phyloP scores from a whole-genome alignment of 2,797 vertebrate species.

The Chrosomus eos region DNA sequence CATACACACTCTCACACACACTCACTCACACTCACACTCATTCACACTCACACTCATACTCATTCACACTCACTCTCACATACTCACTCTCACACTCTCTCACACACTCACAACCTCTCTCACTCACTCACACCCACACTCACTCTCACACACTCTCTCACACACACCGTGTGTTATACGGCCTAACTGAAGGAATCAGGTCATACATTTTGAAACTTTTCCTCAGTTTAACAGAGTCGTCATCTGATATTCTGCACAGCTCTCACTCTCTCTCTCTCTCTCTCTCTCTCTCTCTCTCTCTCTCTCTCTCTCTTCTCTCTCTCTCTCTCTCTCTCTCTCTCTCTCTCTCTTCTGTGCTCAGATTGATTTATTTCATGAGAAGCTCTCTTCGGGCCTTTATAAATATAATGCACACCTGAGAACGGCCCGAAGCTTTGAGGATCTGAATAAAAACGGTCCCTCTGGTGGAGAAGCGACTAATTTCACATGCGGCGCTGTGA shows the following conservation, averaged over 20 bases:
- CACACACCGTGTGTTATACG: not conserved
- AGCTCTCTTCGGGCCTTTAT: slow-evolving; percentile 23
- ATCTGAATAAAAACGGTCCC: slow-evolving; percentile 76
- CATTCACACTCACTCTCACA: too few relatives aligned
- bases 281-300: not conserved
- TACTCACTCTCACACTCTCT: too few relatives aligned
- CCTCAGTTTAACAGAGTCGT: not conserved
- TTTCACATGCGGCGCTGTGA: slow-evolving; percentile 48
- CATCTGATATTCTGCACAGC: slow-evolving; percentile 18
- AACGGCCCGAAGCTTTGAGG: slow-evolving; percentile 65
- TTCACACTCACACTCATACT: too few relatives aligned
- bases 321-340: too few relatives aligned
- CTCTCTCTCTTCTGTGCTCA: too few relatives aligned
- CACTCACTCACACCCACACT: too few relatives aligned
- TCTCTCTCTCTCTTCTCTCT: not conserved
- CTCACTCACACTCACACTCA: too few relatives aligned
- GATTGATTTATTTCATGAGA: slow-evolving; percentile 21
- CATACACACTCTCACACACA: too few relatives aligned
- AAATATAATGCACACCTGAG: slow-evolving; percentile 24
- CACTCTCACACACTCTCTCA: fast-evolving
- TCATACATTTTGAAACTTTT: not conserved
- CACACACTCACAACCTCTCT: too few relatives aligned
- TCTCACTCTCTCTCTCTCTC: not conserved
- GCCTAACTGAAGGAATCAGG: not conserved
- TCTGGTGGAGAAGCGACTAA: slow-evolving; percentile 57